Conservation (phyloP, 1,140 invertebrate genomes). For the Pemphigus obesinymphae region DNA sequence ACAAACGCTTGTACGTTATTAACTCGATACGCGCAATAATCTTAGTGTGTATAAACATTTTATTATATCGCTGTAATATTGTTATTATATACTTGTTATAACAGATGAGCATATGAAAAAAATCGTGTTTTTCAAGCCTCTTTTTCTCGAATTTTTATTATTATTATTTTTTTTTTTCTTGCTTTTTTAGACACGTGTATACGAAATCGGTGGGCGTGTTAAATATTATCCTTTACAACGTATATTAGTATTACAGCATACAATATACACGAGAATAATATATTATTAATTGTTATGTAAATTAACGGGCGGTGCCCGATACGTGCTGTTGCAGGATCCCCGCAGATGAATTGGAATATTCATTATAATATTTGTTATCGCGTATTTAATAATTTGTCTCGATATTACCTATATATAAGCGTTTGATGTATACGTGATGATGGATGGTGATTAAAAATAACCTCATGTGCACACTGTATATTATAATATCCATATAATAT, state of each 20-base stretch:
- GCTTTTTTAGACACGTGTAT: not conserved
- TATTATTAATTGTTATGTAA: conserved; percentile 28
- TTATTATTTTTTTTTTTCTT: not conserved
- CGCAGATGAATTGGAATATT: not conserved
- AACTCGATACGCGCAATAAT: too few relatives aligned
- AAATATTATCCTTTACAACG: not conserved
- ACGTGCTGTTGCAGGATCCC: too few relatives aligned
- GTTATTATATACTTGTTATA: too few relatives aligned
- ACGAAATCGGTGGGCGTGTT: conserved; percentile 24
- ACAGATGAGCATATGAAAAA: not conserved
- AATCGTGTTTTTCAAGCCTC: conserved; percentile 10
- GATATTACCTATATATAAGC: not conserved
- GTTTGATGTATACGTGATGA: not conserved
- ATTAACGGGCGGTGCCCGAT: not conserved
- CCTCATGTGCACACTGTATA: not conserved
- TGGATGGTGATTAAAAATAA: conserved; percentile 13
- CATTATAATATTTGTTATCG: not conserved
- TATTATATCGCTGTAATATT: too few relatives aligned
- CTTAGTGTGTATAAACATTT: too few relatives aligned
- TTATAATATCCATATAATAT: too few relatives aligned
- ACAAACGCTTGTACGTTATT: too few relatives aligned
- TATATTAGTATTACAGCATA: not conserved
- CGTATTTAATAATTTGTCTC: not conserved
- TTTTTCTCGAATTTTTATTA: not conserved
- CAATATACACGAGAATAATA: not conserved